Conservation (phyloP, 2,888 invertebrate species). For the Stenoptilia bipunctidactyla region DNA sequence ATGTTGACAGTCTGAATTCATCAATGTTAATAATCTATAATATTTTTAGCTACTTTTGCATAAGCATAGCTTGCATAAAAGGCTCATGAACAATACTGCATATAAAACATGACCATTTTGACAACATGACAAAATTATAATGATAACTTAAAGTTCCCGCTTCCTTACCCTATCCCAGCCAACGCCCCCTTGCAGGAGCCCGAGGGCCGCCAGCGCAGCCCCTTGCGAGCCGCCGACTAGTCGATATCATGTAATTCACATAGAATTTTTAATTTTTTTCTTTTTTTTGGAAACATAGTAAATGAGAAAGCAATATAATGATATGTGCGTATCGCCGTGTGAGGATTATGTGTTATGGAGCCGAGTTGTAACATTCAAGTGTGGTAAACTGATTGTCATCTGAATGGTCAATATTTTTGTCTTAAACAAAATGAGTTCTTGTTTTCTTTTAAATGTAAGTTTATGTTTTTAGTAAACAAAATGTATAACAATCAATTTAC, state of each 20-base stretch:
- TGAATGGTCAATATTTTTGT: no score
- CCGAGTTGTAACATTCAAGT: slow-evolving; percentile 33
- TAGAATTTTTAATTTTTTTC: slow-evolving; percentile 53
- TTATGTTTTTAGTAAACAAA: no score
- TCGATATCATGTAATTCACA: slow-evolving; percentile 57
- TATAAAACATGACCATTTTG: no score
- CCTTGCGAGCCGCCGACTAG: slow-evolving; percentile 40
- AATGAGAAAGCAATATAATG: slow-evolving; percentile 53
- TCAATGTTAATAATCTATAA: no score
- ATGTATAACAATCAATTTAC: no score
- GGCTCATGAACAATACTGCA: no score
- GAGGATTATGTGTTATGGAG: slow-evolving; percentile 50
- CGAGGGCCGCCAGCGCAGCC: slow-evolving; percentile 31
- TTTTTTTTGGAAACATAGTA: slow-evolving; percentile 57
- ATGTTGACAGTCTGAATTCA: no score
- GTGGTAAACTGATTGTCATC: slow-evolving; percentile 25
- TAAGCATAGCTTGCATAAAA: no score
- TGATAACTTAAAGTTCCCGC: slow-evolving; percentile 5
- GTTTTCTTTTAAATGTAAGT: no score
- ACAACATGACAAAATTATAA: not conserved
- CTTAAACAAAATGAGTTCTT: no score
- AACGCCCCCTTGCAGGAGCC: slow-evolving; percentile 39
- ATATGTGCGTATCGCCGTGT: slow-evolving; percentile 69
- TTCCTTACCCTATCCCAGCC: slow-evolving; percentile 31
- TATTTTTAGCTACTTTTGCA: no score